Base-by-base conservation (phyloP, 2,888 invertebrate genomes). In the Polydrusus tereticollis region DNA sequence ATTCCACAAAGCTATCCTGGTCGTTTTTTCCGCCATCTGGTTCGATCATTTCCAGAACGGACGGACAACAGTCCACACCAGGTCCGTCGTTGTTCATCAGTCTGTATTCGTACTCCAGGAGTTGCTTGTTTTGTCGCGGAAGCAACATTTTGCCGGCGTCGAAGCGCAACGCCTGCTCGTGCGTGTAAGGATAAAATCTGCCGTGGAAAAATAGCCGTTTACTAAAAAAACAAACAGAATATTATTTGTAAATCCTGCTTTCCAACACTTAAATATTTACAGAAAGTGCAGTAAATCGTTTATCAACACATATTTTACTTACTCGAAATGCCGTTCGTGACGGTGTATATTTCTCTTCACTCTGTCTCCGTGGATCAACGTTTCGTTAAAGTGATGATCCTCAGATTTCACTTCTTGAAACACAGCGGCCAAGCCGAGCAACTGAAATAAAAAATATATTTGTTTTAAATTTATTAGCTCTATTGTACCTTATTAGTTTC, bases 51-150 rank as follows among this genome's bases (percentile, higher is more conserved):
- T 94, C 93, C 79, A 90, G 87, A 59, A 92, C 89, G 26, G 93
- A 90, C 45, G 95, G 95, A 85, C 95, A 96, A 86, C 96, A 96
- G 82, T 94, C 93, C n/a, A 72, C 67, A 7, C 70, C 75, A n/a
- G 36, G 55, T 21, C 68, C 75, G 14, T n/a, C 59, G 83, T 87
- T 81, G 85, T 86, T 78, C 68, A 76, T 77, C 58, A 63, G 33
- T 47, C 65, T 67, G 20, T 43, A 57, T 72, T 84, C 84, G 69
- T 82, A 79, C 59, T 80, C 86, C 78, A 93, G 86, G 77, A 91
- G 86, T 80, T 86, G 84, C 84, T 91, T 90, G 87, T 91, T 91
- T 83, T 92, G 89, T 77, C 89, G 88, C 86, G 85, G 89, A 85
- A 86, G 89, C 87, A 86, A 88, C 85, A 85, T 89, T 81, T 79